These are phyloP conservation scores for Chaetogeoica ovagalla DNA, from an alignment of 2,888 invertebrate species.

Conservation along the genomic window DNA sequence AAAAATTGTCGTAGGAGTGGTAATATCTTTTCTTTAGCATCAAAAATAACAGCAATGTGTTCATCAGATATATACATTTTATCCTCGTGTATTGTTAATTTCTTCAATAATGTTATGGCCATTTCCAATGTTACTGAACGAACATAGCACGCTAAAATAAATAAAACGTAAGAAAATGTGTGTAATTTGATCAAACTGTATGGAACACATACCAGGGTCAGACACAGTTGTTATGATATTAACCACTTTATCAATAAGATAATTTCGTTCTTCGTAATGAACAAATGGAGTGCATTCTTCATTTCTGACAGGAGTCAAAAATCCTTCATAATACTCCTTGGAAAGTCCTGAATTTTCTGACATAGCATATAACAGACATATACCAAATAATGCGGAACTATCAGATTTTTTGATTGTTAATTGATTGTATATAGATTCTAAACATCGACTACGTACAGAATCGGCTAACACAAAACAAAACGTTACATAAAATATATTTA, in stretches of 20 bases:
- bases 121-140: slow-evolving; percentile 91
- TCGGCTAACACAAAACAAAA: slow-evolving; percentile 28
- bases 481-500: not conserved
- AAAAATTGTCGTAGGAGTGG: slow-evolving; percentile 86
- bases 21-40: slow-evolving; percentile 77
- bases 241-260: slow-evolving; percentile 80
- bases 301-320: slow-evolving; percentile 69
- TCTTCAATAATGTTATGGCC: slow-evolving; percentile 76
- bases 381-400: slow-evolving; percentile 86
- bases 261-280: slow-evolving; percentile 55
- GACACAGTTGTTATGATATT: slow-evolving; percentile 81
- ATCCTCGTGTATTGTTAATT: slow-evolving; percentile 66
- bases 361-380: slow-evolving; percentile 90
- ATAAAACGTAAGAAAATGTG: slow-evolving; percentile 26
- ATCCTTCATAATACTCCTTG: slow-evolving; percentile 69
- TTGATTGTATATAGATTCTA: slow-evolving; percentile 69
- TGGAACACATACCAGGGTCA: slow-evolving; percentile 72
- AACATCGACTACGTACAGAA: slow-evolving; percentile 55
- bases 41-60: slow-evolving; percentile 64
- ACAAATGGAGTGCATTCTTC: slow-evolving; percentile 25
- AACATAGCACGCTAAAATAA: slow-evolving; percentile 73
- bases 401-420: slow-evolving; percentile 75
- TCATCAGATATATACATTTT: slow-evolving; percentile 68
- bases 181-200: not conserved
- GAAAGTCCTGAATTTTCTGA: slow-evolving; percentile 87